Evolutionary conservation across 2,113 vertebrate genomes (phyloP).

Genomic region (Chloropsis hardwickii): DNA sequence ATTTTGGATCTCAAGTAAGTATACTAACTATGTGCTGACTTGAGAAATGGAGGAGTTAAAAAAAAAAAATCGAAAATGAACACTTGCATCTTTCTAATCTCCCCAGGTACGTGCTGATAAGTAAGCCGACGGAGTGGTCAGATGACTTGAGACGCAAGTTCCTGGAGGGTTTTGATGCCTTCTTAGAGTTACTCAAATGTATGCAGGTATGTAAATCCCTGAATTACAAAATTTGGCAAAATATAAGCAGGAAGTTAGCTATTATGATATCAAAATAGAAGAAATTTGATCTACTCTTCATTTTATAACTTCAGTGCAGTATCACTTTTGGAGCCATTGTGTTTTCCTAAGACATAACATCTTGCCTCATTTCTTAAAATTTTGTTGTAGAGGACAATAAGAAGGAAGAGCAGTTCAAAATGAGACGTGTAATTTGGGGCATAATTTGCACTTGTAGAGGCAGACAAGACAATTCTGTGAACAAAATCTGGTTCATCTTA

Average conservation of each 20-base stretch:
- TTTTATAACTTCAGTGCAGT: background rate
- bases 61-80: background rate
- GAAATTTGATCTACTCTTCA: background rate
- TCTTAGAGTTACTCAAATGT: constrained; percentile 92
- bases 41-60: background rate
- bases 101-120: constrained; percentile 92
- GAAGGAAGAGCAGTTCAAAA: background rate
- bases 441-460: background rate
- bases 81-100: background rate
- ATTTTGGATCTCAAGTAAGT: constrained; percentile 96
- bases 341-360: background rate
- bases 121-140: constrained; percentile 88
- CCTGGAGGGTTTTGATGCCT: constrained; percentile 89
- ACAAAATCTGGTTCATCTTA: background rate
- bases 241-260: background rate
- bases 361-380: background rate
- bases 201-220: constrained; percentile 86
- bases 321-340: background rate
- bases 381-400: background rate
- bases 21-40: background rate
- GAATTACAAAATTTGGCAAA: background rate
- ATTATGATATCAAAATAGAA: background rate
- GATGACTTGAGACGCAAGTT: constrained; percentile 89
- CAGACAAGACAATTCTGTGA: background rate
- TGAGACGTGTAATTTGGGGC: background rate